Percentiles rank a stretch among this genome's conserved stretches.
phyloP scores from a whole-genome alignment of 2,888 invertebrate genomes.

The Rhorus exstirpatorius region DNA sequence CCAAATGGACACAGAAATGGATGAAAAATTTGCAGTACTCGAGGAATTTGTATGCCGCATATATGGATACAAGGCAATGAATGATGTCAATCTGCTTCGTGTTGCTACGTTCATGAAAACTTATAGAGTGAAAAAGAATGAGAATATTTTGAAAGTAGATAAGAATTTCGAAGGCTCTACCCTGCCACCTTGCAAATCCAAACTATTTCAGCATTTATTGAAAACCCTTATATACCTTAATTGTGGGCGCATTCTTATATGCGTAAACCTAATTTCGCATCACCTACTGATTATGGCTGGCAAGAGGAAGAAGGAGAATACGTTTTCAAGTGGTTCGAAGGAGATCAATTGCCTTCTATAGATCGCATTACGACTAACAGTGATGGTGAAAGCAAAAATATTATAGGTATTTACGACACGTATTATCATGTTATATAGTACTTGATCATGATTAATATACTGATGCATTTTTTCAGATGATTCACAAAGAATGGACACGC shows the following conservation, averaged over 20 bases:
- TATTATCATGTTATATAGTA: conserved; percentile 2
- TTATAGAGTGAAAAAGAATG: conserved; percentile 23
- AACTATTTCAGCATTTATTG: conserved; percentile 60
- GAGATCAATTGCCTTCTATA: conserved; percentile 57
- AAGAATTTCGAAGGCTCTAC: conserved; percentile 48
- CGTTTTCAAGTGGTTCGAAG: conserved; percentile 59
- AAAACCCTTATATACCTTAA: conserved; percentile 57
- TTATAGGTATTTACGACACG: conserved; percentile 37
- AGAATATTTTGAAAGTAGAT: conserved; percentile 32
- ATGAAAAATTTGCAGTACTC: conserved; percentile 33
- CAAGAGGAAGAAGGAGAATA: conserved; percentile 55
- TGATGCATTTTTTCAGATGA: conserved; percentile 41
- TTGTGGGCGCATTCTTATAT: conserved; percentile 58
- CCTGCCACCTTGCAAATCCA: conserved; percentile 58
- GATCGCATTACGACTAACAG: conserved; percentile 39
- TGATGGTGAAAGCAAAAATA: conserved; percentile 56
- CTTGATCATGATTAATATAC: background rate
- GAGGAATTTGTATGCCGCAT: conserved; percentile 57
- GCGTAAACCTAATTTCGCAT: conserved; percentile 39
- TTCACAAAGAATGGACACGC: too few relatives aligned
- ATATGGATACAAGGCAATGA: conserved; percentile 53
- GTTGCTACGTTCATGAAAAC: conserved; percentile 44
- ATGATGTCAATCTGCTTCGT: conserved; percentile 49
- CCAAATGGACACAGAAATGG: too few relatives aligned
- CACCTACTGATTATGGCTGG: conserved; percentile 55